phyloP scores from a whole-genome alignment of 2,113 vertebrate species.

The Herpetotheres cachinnans region DNA sequence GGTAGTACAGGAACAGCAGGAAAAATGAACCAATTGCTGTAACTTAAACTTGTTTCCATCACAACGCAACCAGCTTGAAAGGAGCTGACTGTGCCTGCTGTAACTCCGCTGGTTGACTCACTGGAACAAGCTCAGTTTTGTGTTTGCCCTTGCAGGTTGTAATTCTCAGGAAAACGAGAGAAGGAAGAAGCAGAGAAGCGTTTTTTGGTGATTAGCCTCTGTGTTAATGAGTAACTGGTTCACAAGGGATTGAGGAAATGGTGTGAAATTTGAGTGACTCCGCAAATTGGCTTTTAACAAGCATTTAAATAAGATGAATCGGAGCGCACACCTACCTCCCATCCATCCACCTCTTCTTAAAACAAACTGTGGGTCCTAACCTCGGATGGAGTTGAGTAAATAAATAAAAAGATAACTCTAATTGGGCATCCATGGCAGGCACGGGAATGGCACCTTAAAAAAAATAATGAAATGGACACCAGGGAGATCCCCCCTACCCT shows the following conservation, averaged over 20 bases:
- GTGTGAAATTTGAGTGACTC: not conserved
- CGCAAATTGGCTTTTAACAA: not conserved
- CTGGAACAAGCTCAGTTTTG: not conserved
- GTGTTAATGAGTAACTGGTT: conserved; percentile 60
- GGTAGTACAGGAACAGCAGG: not conserved
- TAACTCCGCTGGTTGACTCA: not conserved
- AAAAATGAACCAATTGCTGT: not conserved
- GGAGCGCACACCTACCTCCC: not conserved
- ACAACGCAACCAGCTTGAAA: fast-evolving
- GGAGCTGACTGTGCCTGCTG: not conserved
- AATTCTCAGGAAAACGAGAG: not conserved
- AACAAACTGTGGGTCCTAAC: not conserved
- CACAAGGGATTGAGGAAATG: not conserved
- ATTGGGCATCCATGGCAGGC: not conserved
- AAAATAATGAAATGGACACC: not conserved
- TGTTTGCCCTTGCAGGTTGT: not conserved
- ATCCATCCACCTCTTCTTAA: not conserved
- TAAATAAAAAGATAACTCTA: too few relatives aligned
- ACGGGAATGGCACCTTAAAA: not conserved
- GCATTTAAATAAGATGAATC: not conserved
- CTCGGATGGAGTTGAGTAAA: not conserved
- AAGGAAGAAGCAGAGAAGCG: not conserved
- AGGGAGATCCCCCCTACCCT: not conserved
- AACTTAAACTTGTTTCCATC: not conserved
- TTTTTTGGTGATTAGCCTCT: not conserved